A percentile compares a stretch with the other conserved stretches of the same genome.
Evolutionary conservation across 2,797 vertebrate genomes (phyloP).

Genomic region (Macroramphosus scolopax): DNA sequence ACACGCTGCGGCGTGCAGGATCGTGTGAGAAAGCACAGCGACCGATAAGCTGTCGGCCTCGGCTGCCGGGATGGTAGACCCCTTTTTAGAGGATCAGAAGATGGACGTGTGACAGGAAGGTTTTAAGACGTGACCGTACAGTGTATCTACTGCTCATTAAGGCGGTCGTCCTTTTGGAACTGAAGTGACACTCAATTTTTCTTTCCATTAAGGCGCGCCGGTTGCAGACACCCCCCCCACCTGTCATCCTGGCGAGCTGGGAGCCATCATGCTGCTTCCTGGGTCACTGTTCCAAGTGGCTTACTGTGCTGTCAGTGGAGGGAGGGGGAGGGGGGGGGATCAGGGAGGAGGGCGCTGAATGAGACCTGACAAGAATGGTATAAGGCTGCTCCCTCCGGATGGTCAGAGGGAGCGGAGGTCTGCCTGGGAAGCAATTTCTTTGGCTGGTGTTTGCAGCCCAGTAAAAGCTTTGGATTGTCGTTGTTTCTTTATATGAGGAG

Average conservation of each 20-base stretch:
- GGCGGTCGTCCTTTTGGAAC: conserved; percentile 44
- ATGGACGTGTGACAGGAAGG: conserved; percentile 27
- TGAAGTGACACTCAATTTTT: conserved; percentile 66
- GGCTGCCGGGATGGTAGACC: conserved; percentile 5
- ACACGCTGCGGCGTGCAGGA: no score
- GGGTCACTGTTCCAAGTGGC: conserved; percentile 58
- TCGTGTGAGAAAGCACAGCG: conserved; percentile 17
- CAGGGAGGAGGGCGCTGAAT: conserved; percentile 48
- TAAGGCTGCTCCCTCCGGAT: conserved; percentile 23
- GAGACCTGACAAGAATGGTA: conserved; percentile 60
- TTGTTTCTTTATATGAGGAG: no score
- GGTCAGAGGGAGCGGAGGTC: conserved; percentile 5
- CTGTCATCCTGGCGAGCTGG: conserved; percentile 51
- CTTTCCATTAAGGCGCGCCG: conserved; percentile 39
- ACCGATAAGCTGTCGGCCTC: conserved; percentile 7
- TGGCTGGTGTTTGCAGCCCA: conserved; percentile 1
- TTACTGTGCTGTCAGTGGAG: conserved; percentile 55
- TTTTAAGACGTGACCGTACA: conserved; percentile 24
- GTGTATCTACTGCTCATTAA: conserved; percentile 53
- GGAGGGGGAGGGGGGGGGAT: no score
- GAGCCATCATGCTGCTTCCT: conserved; percentile 17
- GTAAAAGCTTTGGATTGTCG: not conserved
- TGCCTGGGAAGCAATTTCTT: not conserved
- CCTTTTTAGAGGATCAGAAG: conserved; percentile 22
- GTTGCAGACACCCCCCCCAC: conserved; percentile 41